Percentiles rank a stretch among this genome's conserved stretches.
phyloP scores from a whole-genome alignment of 2,888 invertebrate species.

The Anaspis maculata region DNA sequence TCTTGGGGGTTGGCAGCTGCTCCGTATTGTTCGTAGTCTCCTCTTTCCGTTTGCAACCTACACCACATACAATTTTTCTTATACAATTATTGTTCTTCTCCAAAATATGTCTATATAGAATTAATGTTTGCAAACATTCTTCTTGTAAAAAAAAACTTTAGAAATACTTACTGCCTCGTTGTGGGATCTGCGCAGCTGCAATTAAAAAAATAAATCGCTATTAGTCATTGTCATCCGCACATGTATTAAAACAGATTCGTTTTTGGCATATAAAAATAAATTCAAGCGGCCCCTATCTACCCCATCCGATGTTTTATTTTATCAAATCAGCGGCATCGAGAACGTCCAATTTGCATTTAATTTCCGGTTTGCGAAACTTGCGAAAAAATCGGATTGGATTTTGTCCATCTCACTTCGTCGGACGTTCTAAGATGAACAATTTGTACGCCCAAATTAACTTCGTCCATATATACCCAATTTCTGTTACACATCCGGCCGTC shows the following conservation, averaged over 20 bases:
- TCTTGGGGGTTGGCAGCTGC: constrained; percentile 90
- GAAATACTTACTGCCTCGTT: constrained; percentile 76
- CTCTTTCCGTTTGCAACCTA: constrained; percentile 95
- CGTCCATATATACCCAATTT: too few species aligned
- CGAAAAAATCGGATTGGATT: constrained; percentile 7
- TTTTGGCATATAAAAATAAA: too few species aligned
- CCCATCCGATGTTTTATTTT: too few species aligned
- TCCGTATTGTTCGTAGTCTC: constrained; percentile 71
- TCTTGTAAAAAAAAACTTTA: neutral
- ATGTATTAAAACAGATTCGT: constrained; percentile 6
- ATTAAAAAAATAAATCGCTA: constrained; percentile 50
- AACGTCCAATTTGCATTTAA: too few species aligned
- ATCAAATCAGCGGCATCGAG: too few species aligned
- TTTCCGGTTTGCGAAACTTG: constrained; percentile 8
- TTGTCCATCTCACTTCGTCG: constrained; percentile 4
- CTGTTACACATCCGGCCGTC: too few species aligned
- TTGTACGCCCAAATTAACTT: neutral
- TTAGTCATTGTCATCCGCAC: too few species aligned
- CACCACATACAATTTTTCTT: constrained; percentile 26
- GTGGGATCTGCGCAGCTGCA: constrained; percentile 83
- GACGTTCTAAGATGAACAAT: constrained; percentile 11
- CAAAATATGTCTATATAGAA: too few species aligned
- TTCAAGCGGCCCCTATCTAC: constrained; percentile 11
- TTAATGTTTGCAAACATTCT: neutral
- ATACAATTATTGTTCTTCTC: constrained; percentile 5